A percentile compares a stretch with the other conserved stretches of the same genome.
Conservation (phyloP, 2,113 vertebrate species). For the Entomyzon cyanotis region DNA sequence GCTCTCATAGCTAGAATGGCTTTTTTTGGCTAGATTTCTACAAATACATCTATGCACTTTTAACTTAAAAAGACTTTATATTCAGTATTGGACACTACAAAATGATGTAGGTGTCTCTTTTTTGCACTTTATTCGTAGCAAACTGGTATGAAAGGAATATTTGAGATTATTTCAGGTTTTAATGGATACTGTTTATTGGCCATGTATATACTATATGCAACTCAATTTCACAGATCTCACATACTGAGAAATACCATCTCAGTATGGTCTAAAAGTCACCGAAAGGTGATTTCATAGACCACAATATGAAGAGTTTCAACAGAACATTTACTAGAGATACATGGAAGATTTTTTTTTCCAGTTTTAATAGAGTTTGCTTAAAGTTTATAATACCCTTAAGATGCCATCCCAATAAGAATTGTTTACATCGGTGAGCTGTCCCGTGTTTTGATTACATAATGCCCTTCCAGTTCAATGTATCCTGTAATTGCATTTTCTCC, state of each 20-base stretch:
- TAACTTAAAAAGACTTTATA: neutral
- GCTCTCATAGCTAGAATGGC: conserved; percentile 48
- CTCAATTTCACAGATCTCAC: neutral
- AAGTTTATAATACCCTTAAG: neutral
- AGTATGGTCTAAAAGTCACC: neutral
- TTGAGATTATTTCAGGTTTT: conserved; percentile 24
- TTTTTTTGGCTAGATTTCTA: conserved; percentile 52
- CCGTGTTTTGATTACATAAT: neutral
- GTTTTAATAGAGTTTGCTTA: conserved; percentile 63
- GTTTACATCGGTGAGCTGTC: neutral
- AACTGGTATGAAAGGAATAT: conserved; percentile 3
- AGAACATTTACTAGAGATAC: neutral
- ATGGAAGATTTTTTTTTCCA: conserved; percentile 64
- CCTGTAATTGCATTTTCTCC: neutral
- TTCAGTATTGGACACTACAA: conserved; percentile 41
- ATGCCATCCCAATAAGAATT: neutral
- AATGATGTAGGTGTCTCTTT: conserved; percentile 27
- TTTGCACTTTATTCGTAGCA: conserved; percentile 7
- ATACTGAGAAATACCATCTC: neutral
- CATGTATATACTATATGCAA: neutral
- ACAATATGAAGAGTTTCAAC: neutral
- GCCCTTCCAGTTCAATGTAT: conserved; percentile 64
- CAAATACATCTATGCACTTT: neutral
- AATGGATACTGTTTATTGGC: conserved; percentile 17
- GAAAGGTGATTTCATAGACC: neutral